Percentiles rank a stretch among this genome's conserved stretches.
These are phyloP conservation scores for Acanthosepion esculentum DNA, from an alignment of 2,888 invertebrate genomes.

Conservation along the genomic window DNA sequence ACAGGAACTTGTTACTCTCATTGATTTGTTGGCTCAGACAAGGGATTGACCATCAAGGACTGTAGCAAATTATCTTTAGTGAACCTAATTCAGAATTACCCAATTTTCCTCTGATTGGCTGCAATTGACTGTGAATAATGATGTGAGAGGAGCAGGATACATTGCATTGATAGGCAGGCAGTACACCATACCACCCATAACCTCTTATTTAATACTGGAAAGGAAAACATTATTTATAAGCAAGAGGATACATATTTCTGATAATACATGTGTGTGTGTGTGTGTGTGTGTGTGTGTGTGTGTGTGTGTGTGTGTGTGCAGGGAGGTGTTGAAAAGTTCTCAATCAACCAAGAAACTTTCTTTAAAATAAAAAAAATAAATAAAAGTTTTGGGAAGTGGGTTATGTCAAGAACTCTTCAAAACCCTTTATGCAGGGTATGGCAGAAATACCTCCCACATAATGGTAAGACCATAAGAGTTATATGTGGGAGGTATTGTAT, in stretches of 20 bases:
- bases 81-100: constrained; percentile 11
- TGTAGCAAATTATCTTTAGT: constrained; percentile 24
- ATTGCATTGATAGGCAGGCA: not conserved
- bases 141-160: not conserved
- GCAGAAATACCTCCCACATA: too few relatives aligned
- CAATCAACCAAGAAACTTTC: too few relatives aligned
- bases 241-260: not conserved
- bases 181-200: not conserved
- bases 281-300: too few relatives aligned
- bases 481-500: too few relatives aligned
- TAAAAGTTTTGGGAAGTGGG: too few relatives aligned
- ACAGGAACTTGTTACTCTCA: constrained; percentile 6
- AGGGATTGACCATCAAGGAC: constrained; percentile 14
- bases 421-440: too few relatives aligned
- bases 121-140: constrained; percentile 3
- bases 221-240: not conserved
- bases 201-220: not conserved
- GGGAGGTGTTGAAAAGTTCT: too few relatives aligned
- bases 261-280: not conserved
- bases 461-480: too few relatives aligned
- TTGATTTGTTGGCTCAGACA: constrained; percentile 18
- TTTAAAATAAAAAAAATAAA: too few relatives aligned
- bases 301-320: too few relatives aligned
- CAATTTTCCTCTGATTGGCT: not conserved
- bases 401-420: too few relatives aligned